These are phyloP conservation scores for rat (Rattus norvegicus) DNA, from an alignment of 2,113 vertebrate species.

Conservation along the genomic window DNA sequence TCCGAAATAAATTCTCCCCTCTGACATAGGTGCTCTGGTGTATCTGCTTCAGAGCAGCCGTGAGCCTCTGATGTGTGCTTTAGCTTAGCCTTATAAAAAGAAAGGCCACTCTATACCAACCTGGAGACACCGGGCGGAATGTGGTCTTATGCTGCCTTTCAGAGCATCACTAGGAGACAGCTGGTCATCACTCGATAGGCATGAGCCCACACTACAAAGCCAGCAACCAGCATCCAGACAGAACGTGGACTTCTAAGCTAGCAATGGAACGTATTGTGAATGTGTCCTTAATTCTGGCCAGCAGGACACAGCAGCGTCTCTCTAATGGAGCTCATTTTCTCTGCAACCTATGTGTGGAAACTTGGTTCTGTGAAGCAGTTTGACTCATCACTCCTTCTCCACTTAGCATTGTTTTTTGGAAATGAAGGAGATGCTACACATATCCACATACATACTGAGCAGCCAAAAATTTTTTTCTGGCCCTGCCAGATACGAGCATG, in stretches of 20 bases:
- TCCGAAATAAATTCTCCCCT: constrained; percentile 35
- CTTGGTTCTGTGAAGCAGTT: constrained; percentile 66
- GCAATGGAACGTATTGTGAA: constrained; percentile 47
- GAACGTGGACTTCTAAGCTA: constrained; percentile 52
- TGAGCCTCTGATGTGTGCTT: neutral
- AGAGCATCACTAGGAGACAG: neutral
- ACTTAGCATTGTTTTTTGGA: constrained; percentile 30
- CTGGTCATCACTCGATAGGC: constrained; percentile 34
- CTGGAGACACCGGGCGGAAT: neutral
- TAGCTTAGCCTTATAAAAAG: neutral
- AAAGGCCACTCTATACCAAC: constrained; percentile 38
- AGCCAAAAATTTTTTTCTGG: constrained; percentile 63
- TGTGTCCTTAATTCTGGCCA: constrained; percentile 72
- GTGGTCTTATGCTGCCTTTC: neutral
- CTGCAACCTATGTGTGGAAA: constrained; percentile 62
- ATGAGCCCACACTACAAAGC: constrained; percentile 6
- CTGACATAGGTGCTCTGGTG: neutral
- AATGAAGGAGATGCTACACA: constrained; percentile 15
- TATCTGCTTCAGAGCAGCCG: neutral
- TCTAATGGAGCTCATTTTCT: constrained; percentile 61
- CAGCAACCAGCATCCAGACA: neutral
- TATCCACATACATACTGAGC: neutral
- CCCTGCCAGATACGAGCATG: neutral
- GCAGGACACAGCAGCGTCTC: constrained; percentile 50
- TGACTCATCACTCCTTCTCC: constrained; percentile 66